A percentile compares a stretch with the other conserved stretches of the same genome.
These are phyloP conservation scores for Drosophila bunnanda DNA, from an alignment of 2,888 invertebrate species.

Conservation along the genomic window DNA sequence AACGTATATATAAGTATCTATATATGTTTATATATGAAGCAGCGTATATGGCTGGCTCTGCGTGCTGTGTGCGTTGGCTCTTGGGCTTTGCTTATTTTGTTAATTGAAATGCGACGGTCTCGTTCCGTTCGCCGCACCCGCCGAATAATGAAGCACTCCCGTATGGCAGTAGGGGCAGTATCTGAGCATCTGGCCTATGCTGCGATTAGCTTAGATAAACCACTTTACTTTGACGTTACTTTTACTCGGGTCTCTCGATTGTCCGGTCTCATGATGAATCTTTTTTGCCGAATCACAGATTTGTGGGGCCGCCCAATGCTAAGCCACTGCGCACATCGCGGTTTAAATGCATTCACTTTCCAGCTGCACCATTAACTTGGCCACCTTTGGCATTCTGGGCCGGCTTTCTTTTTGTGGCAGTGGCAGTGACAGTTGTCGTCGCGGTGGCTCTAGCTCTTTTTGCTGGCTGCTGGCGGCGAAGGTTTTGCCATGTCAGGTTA, in stretches of 20 bases:
- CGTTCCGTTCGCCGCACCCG: conserved; percentile 46
- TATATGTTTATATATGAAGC: conserved; percentile 14
- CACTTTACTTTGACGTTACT: conserved; percentile 9
- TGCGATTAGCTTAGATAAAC: conserved; percentile 36
- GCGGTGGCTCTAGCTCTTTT: conserved; percentile 15
- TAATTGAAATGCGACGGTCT: conserved; percentile 75
- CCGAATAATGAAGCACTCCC: conserved; percentile 12
- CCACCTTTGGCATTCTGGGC: conserved; percentile 51
- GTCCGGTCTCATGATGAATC: conserved; percentile 34
- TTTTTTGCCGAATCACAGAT: conserved; percentile 44
- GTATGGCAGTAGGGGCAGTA: conserved; percentile 1
- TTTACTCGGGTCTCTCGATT: conserved; percentile 7
- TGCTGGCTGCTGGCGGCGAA: conserved; percentile 25
- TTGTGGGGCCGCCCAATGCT: conserved; percentile 37
- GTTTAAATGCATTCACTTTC: conserved; percentile 43
- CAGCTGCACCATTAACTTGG: conserved; percentile 56
- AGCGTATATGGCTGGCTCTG: conserved; percentile 1
- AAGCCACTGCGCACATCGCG: conserved; percentile 39
- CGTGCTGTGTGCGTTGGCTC: conserved; percentile 31
- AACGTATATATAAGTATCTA: conserved; percentile 1
- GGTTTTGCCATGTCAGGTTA: conserved; percentile 45
- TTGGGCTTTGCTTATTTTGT: conserved; percentile 70
- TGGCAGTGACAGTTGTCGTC: conserved; percentile 2
- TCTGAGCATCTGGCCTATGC: conserved; percentile 24
- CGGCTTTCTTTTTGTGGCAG: conserved; percentile 39